Base-by-base conservation (phyloP, 2,888 invertebrate genomes). In the Drosophila birchii region DNA sequence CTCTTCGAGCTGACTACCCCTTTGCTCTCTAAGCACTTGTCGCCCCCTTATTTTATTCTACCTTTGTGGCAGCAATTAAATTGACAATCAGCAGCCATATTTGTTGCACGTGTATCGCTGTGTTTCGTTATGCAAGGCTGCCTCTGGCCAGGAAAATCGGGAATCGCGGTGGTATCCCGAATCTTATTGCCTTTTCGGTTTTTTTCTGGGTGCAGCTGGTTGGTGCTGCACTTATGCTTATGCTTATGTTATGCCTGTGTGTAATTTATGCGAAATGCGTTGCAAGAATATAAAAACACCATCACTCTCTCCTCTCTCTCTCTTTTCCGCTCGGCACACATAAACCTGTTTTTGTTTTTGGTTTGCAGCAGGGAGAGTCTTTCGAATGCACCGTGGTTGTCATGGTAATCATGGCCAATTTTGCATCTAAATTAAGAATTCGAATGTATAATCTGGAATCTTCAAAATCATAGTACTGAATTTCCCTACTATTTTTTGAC, bases 81-180 rank as follows among this genome's bases (percentile, higher is more conserved):
- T 67, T 79, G 88, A 88, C 88, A 86, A 88, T 87, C 75, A 61
- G 67, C 55, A 56, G 67, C 55, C 80, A 88, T 83, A 83, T 81
- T 90, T 80, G 77, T 69, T 90, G 88, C 89, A 89, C 51, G 51
- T 53, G 61, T 34, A 43, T 34, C 90, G 87, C 90, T 34, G 90
- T 86, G 90, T 89, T 44, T 83, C 81, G 86, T 86, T 86, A 86
- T 89, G 86, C 88, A 88, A 89, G 88, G 84, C 77, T 89, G 88
- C 29, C 51, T 36, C 29, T 51, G 29, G 47, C 39, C 75, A 54
- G 68, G 83, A 62, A 45, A 68, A 73, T 66, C 63, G 57, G 60
- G 63, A 43, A 47, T 26, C 56, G 53, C 69, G 41, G 43, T 66
- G 78, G 75, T 77, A 69, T 66, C 64, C 59, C 51, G 69, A 75